Conservation (phyloP, 1,140 invertebrate genomes). For the Aphelenchoides fujianensis region DNA sequence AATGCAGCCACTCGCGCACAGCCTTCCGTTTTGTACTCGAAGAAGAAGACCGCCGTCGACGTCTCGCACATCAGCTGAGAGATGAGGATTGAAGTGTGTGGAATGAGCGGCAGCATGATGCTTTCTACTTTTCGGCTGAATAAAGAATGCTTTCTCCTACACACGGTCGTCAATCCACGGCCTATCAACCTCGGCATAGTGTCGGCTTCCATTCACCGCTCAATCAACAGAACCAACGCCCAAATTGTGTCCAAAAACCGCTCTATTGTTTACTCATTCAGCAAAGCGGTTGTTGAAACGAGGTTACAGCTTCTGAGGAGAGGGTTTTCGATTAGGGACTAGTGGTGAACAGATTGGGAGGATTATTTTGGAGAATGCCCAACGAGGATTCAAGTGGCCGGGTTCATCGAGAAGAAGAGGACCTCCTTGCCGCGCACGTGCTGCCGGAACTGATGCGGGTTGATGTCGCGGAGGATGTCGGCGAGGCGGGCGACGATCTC, state of each 20-base stretch:
- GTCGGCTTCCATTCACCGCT: too few relatives aligned
- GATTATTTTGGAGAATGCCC: too few relatives aligned
- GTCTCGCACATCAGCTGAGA: neutral
- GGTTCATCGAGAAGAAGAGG: constrained; percentile 53
- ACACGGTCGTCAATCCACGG: too few relatives aligned
- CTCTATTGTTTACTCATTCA: too few relatives aligned
- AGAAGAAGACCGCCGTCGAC: neutral
- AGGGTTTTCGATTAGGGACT: too few relatives aligned
- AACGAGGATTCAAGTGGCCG: too few relatives aligned
- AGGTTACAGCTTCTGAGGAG: too few relatives aligned
- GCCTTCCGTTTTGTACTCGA: neutral
- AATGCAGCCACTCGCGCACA: neutral
- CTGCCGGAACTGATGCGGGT: constrained; percentile 57
- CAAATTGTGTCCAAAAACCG: too few relatives aligned
- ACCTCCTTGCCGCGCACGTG: constrained; percentile 53
- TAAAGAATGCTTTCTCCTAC: neutral
- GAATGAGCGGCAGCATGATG: neutral
- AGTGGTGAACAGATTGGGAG: too few relatives aligned
- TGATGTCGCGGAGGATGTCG: constrained; percentile 53
- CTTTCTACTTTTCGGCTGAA: neutral
- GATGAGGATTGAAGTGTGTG: neutral
- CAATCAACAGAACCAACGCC: too few relatives aligned
- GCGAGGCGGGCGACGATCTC: constrained; percentile 55
- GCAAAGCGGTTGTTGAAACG: too few relatives aligned
- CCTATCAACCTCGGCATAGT: too few relatives aligned